Evolutionary conservation across 2,113 vertebrate genomes (phyloP).

Genomic region (Microcebus griseorufus): DNA sequence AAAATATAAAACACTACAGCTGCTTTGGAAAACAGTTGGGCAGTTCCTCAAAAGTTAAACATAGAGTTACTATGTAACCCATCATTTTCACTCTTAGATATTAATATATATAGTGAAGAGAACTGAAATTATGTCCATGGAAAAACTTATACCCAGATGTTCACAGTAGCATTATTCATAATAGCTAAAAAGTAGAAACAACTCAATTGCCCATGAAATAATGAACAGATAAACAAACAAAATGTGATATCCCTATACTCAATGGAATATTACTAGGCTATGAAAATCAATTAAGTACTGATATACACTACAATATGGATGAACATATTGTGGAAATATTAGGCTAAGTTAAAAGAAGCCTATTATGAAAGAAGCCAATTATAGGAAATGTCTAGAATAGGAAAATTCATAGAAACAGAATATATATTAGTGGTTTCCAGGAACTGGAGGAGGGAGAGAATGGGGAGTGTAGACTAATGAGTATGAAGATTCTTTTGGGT

Average conservation of each 20-base stretch:
- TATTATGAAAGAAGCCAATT: neutral
- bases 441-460: neutral
- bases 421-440: neutral
- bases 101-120: neutral
- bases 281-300: conserved; percentile 3
- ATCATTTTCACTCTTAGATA: conserved; percentile 18
- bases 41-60: neutral
- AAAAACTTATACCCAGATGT: neutral
- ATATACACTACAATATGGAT: neutral
- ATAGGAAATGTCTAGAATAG: neutral
- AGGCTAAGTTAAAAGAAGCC: neutral
- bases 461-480: neutral
- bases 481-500: neutral
- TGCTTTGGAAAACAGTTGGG: neutral
- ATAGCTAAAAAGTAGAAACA: neutral
- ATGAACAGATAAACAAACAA: neutral
- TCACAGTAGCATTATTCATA: neutral
- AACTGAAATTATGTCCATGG: neutral
- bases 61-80: neutral
- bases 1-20: neutral
- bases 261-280: neutral
- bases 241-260: neutral
- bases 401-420: neutral
- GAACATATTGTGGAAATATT: neutral
- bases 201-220: neutral